Base-by-base conservation (phyloP, 2,797 vertebrate genomes). In the Novumbra hubbsi region DNA sequence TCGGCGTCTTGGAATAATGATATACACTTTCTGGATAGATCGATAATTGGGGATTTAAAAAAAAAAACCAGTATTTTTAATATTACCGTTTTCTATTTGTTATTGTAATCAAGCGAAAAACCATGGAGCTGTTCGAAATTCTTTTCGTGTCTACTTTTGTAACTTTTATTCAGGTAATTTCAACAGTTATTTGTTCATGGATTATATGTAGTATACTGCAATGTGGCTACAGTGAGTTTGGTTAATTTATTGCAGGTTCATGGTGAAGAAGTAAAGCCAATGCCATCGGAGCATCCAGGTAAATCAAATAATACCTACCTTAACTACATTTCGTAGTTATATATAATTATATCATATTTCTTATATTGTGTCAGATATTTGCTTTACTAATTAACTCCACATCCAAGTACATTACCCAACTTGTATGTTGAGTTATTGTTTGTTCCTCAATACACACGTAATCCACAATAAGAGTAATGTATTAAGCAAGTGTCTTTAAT, bases 201-300 rank as follows among this genome's bases (percentile, higher is more conserved):
- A 32, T 24, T 72, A 27, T 48, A 2, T 62, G 7, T 57, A 60
- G 21, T n/a, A 12, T 38, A n/a, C 48, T 73, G 19, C 81, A 52
- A 16, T 80, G 21, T n/a, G 45, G 28, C n/a, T 21, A 76, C 52
- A 21, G 24, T 64, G 70, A 78, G 45, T 50, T 55, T 11, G 32
- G 81, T 75, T 1, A 72, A 87, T 87, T 85, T 28, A 81, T 83
- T 73, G 19, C 86, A 94, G 94, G 92, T 94, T 84, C 83, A 88
- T 83, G 86, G 87, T 89, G 81, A 92, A 86, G 86, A 72, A 72
- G 80, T 73, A 41, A 80, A 85, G 74, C 81, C 87, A 41, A 81
- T 84, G 74, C 80, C 87, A 75, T 82, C 65, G 32, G 90, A 91
- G 77, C 92, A 94, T 86, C 90, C 93, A 93, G 94, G 93, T 95